phyloP scores from a whole-genome alignment of 23 tunicate genomes.

The Halocynthia roretzi region DNA sequence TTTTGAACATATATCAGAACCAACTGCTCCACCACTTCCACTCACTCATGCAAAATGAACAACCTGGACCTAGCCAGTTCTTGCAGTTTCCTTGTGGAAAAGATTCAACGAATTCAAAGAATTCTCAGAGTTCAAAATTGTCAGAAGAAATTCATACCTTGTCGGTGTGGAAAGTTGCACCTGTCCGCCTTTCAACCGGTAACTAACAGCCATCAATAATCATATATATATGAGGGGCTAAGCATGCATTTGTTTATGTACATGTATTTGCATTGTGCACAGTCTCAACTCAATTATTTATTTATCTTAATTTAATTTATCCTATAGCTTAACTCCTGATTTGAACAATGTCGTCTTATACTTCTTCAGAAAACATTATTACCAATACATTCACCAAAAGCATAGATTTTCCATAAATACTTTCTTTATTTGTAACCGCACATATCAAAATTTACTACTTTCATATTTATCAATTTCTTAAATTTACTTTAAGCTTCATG shows the following conservation, averaged over 20 bases:
- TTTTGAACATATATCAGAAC: constrained; percentile 11
- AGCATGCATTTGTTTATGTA: background rate
- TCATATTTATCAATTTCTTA: background rate
- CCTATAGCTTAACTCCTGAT: too few relatives aligned
- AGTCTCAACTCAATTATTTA: background rate
- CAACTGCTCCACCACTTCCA: constrained; percentile 46
- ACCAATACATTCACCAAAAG: too few relatives aligned
- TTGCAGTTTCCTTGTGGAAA: constrained; percentile 38
- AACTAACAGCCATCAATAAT: background rate
- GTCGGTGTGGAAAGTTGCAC: constrained; percentile 72
- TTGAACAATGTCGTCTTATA: too few relatives aligned
- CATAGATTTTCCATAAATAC: too few relatives aligned
- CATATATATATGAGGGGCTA: too few relatives aligned
- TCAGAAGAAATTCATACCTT: constrained; percentile 1
- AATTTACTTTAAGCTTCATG: constrained; percentile 34
- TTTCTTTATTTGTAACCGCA: too few relatives aligned
- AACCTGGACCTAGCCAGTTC: constrained; percentile 45
- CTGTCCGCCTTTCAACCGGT: constrained; percentile 54
- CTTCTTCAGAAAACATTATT: too few relatives aligned
- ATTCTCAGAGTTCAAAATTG: background rate
- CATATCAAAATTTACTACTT: background rate
- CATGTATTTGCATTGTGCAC: background rate
- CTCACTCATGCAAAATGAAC: constrained; percentile 37
- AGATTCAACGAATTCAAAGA: background rate
- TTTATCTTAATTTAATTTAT: too few relatives aligned